Evolutionary conservation across 2,888 invertebrate species (phyloP), one percentile per base, ranked within the genome.

Genomic region (Arrhopalites spinosus): DNA sequence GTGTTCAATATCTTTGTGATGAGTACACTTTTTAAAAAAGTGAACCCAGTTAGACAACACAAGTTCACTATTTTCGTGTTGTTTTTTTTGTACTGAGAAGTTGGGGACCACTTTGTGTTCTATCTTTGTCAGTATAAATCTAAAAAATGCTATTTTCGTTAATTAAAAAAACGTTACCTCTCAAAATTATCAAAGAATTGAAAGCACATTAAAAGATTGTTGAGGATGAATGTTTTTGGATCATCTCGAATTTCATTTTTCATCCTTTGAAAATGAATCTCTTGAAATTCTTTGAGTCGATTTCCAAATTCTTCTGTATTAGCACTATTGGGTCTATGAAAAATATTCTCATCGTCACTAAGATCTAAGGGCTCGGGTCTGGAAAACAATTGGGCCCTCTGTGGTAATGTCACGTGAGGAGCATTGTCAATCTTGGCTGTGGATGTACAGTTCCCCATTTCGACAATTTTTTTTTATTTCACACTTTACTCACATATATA

Each of bases 131-230:
- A n/a, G n/a, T n/a, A n/a, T n/a, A n/a, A n/a, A n/a, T n/a, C n/a
- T n/a, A n/a, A n/a, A n/a, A n/a, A n/a, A n/a, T n/a, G n/a, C n/a
- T n/a, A n/a, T n/a, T n/a, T n/a, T n/a, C n/a, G n/a, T n/a, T n/a
- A n/a, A n/a, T n/a, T n/a, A n/a, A n/a, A n/a, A n/a, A n/a, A n/a
- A n/a, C n/a, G n/a, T 88, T 85, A 93, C 93, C 89, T 88, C 84
- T 93, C 91, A 84, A 89, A 93, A 85, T 93, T 91, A 80, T 90
- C 90, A 83, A 92, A 93, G 86, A 94, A 93, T 86, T 93, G 92
- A 27, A 92, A 87, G 17, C 90, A 90, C 84, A 93, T 88, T 73
- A 93, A 87, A 75, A 93, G 88, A 84, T 93, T 92, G 84, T 94
- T 93, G 15, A 93, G 85, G 13, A 93, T 86, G 85, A 94, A 94